Conservation (phyloP, 2,888 invertebrate genomes). For the Scrobipalpa costella region DNA sequence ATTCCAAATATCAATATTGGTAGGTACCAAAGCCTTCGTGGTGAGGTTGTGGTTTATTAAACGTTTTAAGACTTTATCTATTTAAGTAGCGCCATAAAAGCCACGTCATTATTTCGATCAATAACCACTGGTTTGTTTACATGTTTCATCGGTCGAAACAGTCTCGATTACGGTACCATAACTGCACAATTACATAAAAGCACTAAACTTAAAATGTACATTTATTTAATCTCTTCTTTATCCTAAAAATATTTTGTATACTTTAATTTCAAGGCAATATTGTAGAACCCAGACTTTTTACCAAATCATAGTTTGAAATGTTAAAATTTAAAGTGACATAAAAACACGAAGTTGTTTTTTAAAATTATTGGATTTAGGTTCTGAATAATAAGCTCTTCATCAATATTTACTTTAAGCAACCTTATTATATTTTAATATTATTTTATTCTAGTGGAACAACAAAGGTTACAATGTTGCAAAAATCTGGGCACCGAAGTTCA, state of each 20-base stretch:
- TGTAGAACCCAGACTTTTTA: too few relatives aligned
- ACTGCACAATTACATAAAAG: not conserved
- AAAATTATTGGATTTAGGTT: too few relatives aligned
- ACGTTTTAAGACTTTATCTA: not conserved
- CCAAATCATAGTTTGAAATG: too few relatives aligned
- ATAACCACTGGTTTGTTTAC: constrained; percentile 1
- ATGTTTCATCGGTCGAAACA: too few relatives aligned
- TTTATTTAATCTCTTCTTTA: too few relatives aligned
- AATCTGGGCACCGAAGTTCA: constrained; percentile 92
- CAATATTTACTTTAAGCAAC: too few relatives aligned
- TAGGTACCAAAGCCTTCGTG: not conserved
- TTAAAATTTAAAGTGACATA: too few relatives aligned
- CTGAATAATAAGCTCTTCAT: too few relatives aligned
- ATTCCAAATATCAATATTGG: not conserved
- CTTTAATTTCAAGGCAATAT: too few relatives aligned
- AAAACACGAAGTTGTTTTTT: too few relatives aligned
- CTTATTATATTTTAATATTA: not conserved
- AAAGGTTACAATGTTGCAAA: constrained; percentile 97
- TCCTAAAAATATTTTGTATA: too few relatives aligned
- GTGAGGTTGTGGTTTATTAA: not conserved
- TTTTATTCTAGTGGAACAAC: constrained; percentile 92
- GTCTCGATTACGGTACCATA: not conserved
- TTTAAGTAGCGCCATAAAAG: not conserved
- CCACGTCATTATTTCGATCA: not conserved
- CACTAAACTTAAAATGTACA: too few relatives aligned